These are phyloP conservation scores for Hozukius guyotensis DNA, from an alignment of 2,797 vertebrate species.

Conservation along the genomic window DNA sequence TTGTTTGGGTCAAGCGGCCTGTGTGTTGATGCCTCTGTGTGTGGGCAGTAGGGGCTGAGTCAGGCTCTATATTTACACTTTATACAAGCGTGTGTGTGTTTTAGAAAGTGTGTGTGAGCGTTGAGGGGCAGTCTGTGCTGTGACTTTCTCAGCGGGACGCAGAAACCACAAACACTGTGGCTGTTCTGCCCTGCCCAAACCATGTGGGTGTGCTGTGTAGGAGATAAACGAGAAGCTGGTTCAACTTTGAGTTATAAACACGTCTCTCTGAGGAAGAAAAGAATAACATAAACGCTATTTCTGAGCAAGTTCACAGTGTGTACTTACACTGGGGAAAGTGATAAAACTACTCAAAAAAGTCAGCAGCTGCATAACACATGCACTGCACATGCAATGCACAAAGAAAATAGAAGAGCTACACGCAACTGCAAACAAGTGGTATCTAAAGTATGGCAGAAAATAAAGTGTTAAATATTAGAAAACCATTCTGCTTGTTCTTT, in stretches of 20 bases:
- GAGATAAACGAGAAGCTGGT: conserved; percentile 28
- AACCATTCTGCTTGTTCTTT: background rate
- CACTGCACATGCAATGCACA: background rate
- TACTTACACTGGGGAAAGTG: background rate
- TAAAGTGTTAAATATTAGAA: background rate
- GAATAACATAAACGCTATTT: background rate
- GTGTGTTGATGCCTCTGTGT: conserved; percentile 25
- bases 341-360: background rate
- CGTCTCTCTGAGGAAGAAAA: background rate
- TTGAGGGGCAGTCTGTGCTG: conserved; percentile 70
- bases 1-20: conserved; percentile 21
- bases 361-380: background rate
- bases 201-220: conserved; percentile 45
- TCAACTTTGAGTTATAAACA: conserved; percentile 9
- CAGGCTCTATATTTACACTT: conserved; percentile 68
- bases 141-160: conserved; percentile 67
- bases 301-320: background rate
- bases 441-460: background rate
- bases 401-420: background rate
- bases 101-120: conserved; percentile 44
- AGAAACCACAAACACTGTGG: conserved; percentile 55
- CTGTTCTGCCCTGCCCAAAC: conserved; percentile 44
- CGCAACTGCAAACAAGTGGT: background rate
- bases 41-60: conserved; percentile 69
- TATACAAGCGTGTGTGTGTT: conserved; percentile 35